A percentile compares a stretch with the other conserved stretches of the same genome.
Evolutionary conservation across 2,113 vertebrate species (phyloP).

Genomic region (Progne subis): DNA sequence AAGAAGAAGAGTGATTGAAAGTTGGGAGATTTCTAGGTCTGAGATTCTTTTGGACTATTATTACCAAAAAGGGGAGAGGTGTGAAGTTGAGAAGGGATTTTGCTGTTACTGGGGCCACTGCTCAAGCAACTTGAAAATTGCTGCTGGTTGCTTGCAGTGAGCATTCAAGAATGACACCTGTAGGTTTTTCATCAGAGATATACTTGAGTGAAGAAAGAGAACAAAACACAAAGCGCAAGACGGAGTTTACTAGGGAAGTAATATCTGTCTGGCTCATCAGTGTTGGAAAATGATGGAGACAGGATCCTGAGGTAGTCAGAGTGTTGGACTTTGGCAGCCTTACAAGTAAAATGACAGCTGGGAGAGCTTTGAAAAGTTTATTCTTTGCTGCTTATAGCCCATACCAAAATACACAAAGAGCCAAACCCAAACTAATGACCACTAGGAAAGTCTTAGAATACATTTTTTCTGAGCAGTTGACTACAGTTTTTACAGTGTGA

Average conservation of each 20-base stretch:
- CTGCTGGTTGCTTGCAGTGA: background rate
- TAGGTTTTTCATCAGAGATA: background rate
- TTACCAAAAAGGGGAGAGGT: rapidly evolving
- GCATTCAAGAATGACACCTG: background rate
- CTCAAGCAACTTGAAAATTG: background rate
- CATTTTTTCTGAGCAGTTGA: background rate
- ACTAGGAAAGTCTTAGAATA: background rate
- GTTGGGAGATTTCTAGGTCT: background rate
- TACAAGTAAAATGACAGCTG: background rate
- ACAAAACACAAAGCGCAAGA: background rate
- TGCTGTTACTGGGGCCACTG: background rate
- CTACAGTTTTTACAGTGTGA: background rate
- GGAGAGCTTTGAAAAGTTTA: background rate
- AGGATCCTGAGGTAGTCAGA: background rate
- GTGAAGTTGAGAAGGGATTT: background rate
- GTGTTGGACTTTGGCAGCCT: background rate
- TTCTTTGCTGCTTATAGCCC: background rate
- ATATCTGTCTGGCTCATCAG: background rate
- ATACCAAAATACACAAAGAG: background rate
- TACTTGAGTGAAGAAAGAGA: background rate
- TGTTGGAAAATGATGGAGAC: background rate
- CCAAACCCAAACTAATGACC: background rate
- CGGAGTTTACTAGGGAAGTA: background rate
- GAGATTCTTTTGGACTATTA: background rate
- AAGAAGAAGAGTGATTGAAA: background rate